Evolutionary conservation across 2,888 invertebrate genomes (phyloP).

Genomic region (Encarsia formosa): DNA sequence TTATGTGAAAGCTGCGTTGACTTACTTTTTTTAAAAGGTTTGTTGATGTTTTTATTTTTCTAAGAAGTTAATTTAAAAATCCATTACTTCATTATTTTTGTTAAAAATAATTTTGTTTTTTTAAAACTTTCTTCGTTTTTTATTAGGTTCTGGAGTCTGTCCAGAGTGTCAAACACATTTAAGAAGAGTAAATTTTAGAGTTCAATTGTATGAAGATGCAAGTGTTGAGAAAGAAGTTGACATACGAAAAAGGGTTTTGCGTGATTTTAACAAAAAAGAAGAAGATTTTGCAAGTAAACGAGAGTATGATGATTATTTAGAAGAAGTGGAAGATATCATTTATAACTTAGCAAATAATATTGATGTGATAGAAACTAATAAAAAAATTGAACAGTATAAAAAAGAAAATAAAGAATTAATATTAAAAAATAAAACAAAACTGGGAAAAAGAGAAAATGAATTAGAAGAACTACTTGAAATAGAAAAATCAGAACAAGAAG

Average conservation of each 20-base stretch:
- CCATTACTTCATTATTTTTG: constrained; percentile 13
- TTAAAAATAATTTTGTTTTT: too few relatives aligned
- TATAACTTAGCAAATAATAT: constrained; percentile 87
- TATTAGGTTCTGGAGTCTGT: constrained; percentile 85
- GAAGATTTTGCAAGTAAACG: constrained; percentile 81
- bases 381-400: constrained; percentile 85
- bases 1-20: constrained; percentile 98
- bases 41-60: constrained; percentile 14
- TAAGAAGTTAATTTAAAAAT: constrained; percentile 7
- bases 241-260: constrained; percentile 80
- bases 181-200: constrained; percentile 83
- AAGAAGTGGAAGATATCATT: constrained; percentile 88
- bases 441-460: constrained; percentile 78
- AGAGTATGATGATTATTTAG: constrained; percentile 95
- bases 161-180: constrained; percentile 89
- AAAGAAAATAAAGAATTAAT: constrained; percentile 84
- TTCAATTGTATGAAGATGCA: constrained; percentile 95
- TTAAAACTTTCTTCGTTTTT: constrained; percentile 1
- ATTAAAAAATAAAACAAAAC: constrained; percentile 71
- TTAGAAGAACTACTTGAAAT: constrained; percentile 79
- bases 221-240: constrained; percentile 97
- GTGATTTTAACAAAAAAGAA: constrained; percentile 92
- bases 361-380: constrained; percentile 83
- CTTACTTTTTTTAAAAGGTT: constrained; percentile 90
- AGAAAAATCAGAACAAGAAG: constrained; percentile 74